Conservation (phyloP, 2,113 vertebrate genomes). For the Petrocephalus zakoni region DNA sequence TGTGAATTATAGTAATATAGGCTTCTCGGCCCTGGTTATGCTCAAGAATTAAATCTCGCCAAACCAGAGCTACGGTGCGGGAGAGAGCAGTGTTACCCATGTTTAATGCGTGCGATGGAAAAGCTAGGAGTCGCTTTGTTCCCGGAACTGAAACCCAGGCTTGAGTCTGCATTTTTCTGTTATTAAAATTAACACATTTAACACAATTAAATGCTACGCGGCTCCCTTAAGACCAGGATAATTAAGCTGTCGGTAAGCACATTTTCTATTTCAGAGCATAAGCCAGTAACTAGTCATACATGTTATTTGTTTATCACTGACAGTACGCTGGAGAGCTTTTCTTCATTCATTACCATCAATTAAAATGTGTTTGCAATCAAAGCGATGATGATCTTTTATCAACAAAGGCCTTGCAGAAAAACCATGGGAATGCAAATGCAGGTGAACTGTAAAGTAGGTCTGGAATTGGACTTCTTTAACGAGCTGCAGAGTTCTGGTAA, state of each 20-base stretch:
- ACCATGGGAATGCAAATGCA: not conserved
- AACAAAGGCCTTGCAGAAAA: not conserved
- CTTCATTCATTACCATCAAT: not conserved
- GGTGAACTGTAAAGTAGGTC: not conserved
- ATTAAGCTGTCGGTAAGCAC: not conserved
- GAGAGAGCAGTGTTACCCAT: not conserved
- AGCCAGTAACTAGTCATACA: not conserved
- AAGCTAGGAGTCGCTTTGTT: not conserved
- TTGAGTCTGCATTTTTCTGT: not conserved
- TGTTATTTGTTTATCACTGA: slow-evolving; percentile 4
- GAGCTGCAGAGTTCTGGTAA: not conserved
- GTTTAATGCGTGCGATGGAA: not conserved
- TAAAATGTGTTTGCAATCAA: not conserved
- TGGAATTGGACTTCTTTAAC: not conserved
- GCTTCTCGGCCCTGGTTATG: not conserved
- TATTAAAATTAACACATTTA: not conserved
- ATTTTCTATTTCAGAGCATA: not conserved
- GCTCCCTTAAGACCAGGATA: not conserved
- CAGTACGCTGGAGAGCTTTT: not conserved
- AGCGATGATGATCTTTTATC: not conserved
- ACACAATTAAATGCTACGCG: not conserved
- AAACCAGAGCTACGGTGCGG: not conserved
- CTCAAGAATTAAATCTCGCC: not conserved
- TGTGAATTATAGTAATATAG: not conserved
- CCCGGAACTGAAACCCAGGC: not conserved